Conservation (phyloP, 2,797 vertebrate species). For the Xerus rutilus region DNA sequence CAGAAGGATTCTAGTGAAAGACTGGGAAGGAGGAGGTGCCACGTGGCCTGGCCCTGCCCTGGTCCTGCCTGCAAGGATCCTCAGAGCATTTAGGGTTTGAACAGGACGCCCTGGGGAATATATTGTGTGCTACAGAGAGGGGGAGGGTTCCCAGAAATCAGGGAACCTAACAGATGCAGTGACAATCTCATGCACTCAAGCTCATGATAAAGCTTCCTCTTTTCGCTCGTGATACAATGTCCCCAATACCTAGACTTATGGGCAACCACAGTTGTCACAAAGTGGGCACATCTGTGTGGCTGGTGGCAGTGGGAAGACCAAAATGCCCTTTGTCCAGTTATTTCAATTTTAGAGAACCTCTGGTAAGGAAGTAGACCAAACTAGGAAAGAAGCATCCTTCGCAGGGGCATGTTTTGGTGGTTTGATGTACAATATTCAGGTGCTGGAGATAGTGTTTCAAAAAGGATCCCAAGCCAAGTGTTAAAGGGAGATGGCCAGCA, state of each 20-base stretch:
- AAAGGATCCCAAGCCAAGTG: background rate
- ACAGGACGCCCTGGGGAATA: background rate
- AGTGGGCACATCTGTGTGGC: background rate
- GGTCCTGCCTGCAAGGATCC: background rate
- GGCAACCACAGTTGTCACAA: background rate
- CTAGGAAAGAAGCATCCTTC: no score
- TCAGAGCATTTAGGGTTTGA: background rate
- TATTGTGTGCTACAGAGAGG: background rate
- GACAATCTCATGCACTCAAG: background rate
- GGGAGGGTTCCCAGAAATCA: background rate
- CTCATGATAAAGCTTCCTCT: background rate
- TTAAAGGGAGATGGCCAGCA: no score
- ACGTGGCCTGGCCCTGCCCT: background rate
- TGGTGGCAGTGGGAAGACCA: background rate
- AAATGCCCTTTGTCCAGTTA: background rate
- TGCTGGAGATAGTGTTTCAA: background rate
- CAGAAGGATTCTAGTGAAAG: background rate
- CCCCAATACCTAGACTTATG: rapidly evolving
- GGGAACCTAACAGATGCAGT: background rate
- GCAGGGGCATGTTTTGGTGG: background rate
- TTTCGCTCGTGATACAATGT: background rate
- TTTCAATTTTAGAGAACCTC: background rate
- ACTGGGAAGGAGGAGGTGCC: background rate
- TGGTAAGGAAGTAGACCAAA: background rate
- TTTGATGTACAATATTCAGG: background rate